phyloP scores from a whole-genome alignment of 2,888 invertebrate genomes.

The Sericinus montela region DNA sequence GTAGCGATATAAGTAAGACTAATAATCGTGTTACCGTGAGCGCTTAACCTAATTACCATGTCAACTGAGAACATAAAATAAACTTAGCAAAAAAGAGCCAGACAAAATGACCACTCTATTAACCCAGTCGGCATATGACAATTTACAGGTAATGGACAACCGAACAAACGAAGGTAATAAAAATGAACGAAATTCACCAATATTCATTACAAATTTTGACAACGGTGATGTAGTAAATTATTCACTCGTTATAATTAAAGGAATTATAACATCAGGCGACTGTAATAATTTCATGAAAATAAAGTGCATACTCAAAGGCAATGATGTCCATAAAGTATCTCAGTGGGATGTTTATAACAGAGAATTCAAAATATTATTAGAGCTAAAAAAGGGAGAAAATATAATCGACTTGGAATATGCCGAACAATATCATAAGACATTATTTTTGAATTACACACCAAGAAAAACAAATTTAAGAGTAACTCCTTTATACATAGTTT shows the following conservation, averaged over 20 bases:
- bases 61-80: slow-evolving; percentile 19
- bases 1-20: slow-evolving; percentile 12
- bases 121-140: slow-evolving; percentile 26
- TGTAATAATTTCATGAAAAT: slow-evolving; percentile 62
- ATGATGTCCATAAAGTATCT: slow-evolving; percentile 55
- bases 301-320: slow-evolving; percentile 58
- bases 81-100: slow-evolving; percentile 12
- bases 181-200: slow-evolving; percentile 64
- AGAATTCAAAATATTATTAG: slow-evolving; percentile 84
- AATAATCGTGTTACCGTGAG: slow-evolving; percentile 17
- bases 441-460: slow-evolving; percentile 79
- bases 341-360: slow-evolving; percentile 82
- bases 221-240: slow-evolving; percentile 81
- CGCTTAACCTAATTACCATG: slow-evolving; percentile 32
- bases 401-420: slow-evolving; percentile 79
- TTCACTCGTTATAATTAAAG: slow-evolving; percentile 81
- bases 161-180: slow-evolving; percentile 60
- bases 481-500: slow-evolving; percentile 90
- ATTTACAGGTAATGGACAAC: slow-evolving; percentile 77
- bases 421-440: slow-evolving; percentile 55
- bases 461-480: slow-evolving; percentile 81
- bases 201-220: slow-evolving; percentile 79
- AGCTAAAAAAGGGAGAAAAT: slow-evolving; percentile 82
- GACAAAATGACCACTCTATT: slow-evolving; percentile 16
- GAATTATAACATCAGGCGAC: slow-evolving; percentile 72